Base-by-base conservation (phyloP, 2,797 vertebrate genomes). In the Rhynchotus rufescens region DNA sequence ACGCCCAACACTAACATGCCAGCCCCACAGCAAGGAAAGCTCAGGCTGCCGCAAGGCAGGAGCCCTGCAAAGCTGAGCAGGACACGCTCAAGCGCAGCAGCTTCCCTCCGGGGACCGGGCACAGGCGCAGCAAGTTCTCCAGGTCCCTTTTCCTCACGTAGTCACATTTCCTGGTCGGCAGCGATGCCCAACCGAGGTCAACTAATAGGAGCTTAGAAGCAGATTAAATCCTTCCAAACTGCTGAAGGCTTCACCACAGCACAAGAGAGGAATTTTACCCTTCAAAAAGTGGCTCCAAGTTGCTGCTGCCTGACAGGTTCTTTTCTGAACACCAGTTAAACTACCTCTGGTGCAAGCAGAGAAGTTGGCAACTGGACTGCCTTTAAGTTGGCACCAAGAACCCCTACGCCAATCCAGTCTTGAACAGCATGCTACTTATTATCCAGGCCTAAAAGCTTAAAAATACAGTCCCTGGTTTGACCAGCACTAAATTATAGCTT, bases 361-460 rank as follows among this genome's bases (percentile, higher is more conserved):
- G 45, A 73, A 32, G 44, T 13, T 34, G 42, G 54, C 51, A 82
- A 21, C 30, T 20, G 3, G 4, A 22, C 2, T 25, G 16, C 30
- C 36, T 10, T 0, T 4, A 26, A 62, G 9, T 1, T 32, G 32
- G 21, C 34, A 17, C 49, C 0, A 1, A 68, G 28, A 30, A 30
- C 28, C 52, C 52, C 28, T 19, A 30, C 25, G 16, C 52, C 28
- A n/a, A 56, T n/a, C 28, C 52, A 19, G 52, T 12, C 52, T 56
- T 30, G 6, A n/a, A 56, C 28, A 56, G 52, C 51, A 56, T 16
- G 17, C 28, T 56, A 56, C 28, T 56, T n/a, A 56, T 56, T 56
- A 30, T n/a, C 52, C 52, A 56, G 28, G 15, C 16, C 26, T 56
- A 56, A 56, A 56, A 56, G 52, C 52, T 56, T 56, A 56, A 56